A percentile compares a stretch with the other conserved stretches of the same genome.
Evolutionary conservation across 2,888 invertebrate species (phyloP).

Genomic region (Drosophila ustulata): DNA sequence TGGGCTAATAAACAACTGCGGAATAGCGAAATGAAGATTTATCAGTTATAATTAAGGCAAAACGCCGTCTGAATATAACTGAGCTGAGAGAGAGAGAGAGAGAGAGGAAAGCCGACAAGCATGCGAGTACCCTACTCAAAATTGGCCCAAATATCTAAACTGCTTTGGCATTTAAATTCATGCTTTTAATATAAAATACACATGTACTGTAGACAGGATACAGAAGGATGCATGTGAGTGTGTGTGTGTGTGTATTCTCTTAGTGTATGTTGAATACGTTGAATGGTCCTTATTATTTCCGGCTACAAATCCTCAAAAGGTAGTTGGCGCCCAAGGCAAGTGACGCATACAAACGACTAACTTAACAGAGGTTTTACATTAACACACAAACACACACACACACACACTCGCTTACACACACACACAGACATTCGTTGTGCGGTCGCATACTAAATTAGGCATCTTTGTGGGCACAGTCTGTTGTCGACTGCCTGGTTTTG

Average conservation of each 20-base stretch:
- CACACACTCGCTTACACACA: conserved; percentile 1
- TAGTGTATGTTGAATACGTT: conserved; percentile 26
- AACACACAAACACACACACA: conserved; percentile 21
- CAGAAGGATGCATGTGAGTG: neutral
- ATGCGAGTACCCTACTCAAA: conserved; percentile 32
- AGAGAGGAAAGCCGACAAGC: conserved; percentile 8
- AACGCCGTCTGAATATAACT: conserved; percentile 32
- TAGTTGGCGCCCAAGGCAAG: conserved; percentile 42
- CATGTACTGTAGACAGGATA: conserved; percentile 24
- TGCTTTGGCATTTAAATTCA: conserved; percentile 49
- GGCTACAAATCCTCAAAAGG: conserved; percentile 45
- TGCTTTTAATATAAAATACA: conserved; percentile 42
- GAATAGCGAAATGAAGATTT: conserved; percentile 29
- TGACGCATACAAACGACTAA: conserved; percentile 55
- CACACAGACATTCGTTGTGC: neutral
- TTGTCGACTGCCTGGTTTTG: conserved; percentile 14
- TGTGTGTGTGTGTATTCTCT: conserved; percentile 8
- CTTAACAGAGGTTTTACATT: conserved; percentile 51
- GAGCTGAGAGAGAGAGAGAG: conserved; percentile 3
- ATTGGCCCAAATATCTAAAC: conserved; percentile 34
- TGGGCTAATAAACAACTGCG: conserved; percentile 23
- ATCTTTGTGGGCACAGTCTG: conserved; percentile 26
- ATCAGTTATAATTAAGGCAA: conserved; percentile 33
- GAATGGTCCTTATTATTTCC: conserved; percentile 46
- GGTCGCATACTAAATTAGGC: conserved; percentile 49